phyloP scores from a whole-genome alignment of 1,140 invertebrate genomes.

The Tetragnatha versicolor region DNA sequence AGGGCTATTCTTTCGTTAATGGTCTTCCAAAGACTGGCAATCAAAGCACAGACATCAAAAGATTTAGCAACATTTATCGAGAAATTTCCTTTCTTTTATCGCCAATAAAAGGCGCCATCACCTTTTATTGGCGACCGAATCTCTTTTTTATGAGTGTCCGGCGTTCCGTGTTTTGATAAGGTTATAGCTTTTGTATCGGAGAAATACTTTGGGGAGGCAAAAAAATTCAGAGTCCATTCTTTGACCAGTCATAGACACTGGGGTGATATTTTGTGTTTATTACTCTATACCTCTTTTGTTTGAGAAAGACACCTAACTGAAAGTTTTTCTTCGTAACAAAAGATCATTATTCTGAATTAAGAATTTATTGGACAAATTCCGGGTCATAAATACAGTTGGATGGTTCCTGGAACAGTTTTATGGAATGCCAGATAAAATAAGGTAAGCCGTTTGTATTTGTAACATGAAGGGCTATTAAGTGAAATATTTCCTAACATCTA shows the following conservation, averaged over 20 bases:
- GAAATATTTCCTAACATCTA: no score
- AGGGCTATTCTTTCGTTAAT: conserved; percentile 38
- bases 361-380: no score
- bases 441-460: no score
- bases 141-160: conserved; percentile 37
- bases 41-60: conserved; percentile 48
- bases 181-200: conserved; percentile 30
- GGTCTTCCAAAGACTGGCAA: conserved; percentile 31
- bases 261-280: conserved; percentile 9
- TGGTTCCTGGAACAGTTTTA: no score
- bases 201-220: conserved; percentile 9
- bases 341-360: not conserved
- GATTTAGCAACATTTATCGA: conserved; percentile 52
- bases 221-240: not conserved
- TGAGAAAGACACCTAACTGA: not conserved
- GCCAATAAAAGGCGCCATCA: conserved; percentile 50
- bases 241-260: not conserved
- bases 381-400: no score
- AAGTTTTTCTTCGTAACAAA: not conserved
- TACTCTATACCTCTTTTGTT: not conserved
- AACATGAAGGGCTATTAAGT: no score
- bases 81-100: conserved; percentile 50
- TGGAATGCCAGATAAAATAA: no score
- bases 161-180: conserved; percentile 10
- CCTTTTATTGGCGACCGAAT: conserved; percentile 48